Conservation (phyloP, 2,113 vertebrate genomes). For the rabbit (Oryctolagus cuniculus) region DNA sequence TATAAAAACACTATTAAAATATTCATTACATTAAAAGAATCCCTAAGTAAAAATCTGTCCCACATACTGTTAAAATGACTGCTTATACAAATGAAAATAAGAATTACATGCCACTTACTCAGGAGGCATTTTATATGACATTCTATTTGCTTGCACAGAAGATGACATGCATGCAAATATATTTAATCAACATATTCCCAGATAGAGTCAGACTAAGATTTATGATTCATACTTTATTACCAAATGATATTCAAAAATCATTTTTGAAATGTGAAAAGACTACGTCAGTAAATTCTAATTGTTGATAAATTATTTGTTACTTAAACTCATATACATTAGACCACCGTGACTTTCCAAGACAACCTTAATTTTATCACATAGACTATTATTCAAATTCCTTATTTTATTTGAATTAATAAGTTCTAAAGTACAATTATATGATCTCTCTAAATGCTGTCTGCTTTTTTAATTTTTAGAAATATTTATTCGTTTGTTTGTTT, state of each 20-base stretch:
- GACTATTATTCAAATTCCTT: not conserved
- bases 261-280: not conserved
- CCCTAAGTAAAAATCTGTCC: not conserved
- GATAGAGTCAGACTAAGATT: not conserved
- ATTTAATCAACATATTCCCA: not conserved
- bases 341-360: not conserved
- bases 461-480: too few species aligned
- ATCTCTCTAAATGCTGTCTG: too few species aligned
- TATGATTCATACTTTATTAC: constrained; percentile 2
- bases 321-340: not conserved
- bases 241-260: not conserved
- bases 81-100: not conserved
- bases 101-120: not conserved
- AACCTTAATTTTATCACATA: not conserved
- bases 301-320: not conserved
- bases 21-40: not conserved
- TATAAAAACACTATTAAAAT: not conserved
- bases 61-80: not conserved
- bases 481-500: too few species aligned
- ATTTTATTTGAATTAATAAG: not conserved
- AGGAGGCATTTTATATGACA: not conserved
- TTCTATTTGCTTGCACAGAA: not conserved
- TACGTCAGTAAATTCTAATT: not conserved
- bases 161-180: not conserved
- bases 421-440: not conserved